Evolutionary conservation across 2,888 invertebrate species (phyloP).

Genomic region (Scotopteryx bipunctaria): DNA sequence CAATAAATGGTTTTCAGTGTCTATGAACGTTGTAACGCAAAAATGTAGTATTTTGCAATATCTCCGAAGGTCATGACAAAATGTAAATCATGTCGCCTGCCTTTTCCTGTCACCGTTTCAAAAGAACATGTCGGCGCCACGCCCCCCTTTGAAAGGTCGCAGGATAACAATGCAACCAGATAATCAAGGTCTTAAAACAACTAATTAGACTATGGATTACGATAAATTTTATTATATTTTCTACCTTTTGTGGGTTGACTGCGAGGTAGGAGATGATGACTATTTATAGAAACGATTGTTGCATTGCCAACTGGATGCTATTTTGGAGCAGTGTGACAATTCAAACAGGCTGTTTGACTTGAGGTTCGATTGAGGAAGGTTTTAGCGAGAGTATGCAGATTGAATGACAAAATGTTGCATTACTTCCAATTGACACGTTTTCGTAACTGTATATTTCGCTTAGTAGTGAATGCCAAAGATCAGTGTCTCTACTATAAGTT

Average conservation of each 20-base stretch:
- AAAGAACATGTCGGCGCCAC: slow-evolving; percentile 3
- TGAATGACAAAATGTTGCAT: not conserved
- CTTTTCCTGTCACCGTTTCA: not conserved
- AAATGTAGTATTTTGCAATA: too few species aligned
- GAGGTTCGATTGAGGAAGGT: slow-evolving; percentile 9
- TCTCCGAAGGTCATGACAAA: too few species aligned
- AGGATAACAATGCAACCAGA: slow-evolving; percentile 3
- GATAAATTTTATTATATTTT: slow-evolving; percentile 8
- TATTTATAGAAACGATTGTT: slow-evolving; percentile 25
- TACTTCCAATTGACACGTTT: not conserved
- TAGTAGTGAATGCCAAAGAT: too few species aligned
- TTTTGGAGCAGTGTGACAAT: slow-evolving; percentile 5
- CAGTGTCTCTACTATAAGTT: too few species aligned
- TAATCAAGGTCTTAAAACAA: slow-evolving; percentile 16
- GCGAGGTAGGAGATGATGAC: slow-evolving; percentile 16
- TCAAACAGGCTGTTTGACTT: not conserved
- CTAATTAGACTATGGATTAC: slow-evolving; percentile 11
- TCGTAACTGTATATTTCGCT: not conserved
- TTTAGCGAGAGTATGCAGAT: slow-evolving; percentile 5
- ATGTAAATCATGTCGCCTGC: too few species aligned
- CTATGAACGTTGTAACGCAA: too few species aligned
- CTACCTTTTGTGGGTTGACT: slow-evolving; percentile 19
- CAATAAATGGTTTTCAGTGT: too few species aligned
- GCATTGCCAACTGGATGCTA: slow-evolving; percentile 33
- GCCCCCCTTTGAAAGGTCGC: slow-evolving; percentile 5